Evolutionary conservation across 2,113 vertebrate genomes (phyloP), one percentile per base, ranked within the genome.

Genomic region (Micromys minutus): DNA sequence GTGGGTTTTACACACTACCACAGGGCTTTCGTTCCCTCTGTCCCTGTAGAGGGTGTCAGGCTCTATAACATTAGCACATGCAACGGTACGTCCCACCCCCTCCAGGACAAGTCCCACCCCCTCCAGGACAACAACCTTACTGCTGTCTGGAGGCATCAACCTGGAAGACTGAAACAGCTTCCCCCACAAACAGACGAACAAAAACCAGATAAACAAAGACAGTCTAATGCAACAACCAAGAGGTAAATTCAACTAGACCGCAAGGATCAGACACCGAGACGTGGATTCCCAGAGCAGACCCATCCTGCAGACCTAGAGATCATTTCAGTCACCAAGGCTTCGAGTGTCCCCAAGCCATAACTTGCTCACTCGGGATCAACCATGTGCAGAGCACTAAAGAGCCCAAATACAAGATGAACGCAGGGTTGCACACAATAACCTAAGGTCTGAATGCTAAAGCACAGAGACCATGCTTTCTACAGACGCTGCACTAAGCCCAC

Each of bases 381-480:
- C 12, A 1, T 4, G 85, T 57, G 39, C 77, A 26, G 3, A 34
- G 76, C 26, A 4, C 75, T 26, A 24, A n/a, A 36, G 42, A 39
- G n/a, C 39, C 10, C 4, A 15, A 36, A 34, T 6, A n/a, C n/a
- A 4, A 55, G 55, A 75, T 0, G 21, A 45, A 76, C n/a, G 10
- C 1, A 1, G 80, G 55, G 39, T 31, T 22, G 1, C 6, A 0
- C 1, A 8, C 19, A 1, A 1, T 22, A 26, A 6, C 0, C 63
- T 31, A 22, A 11, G 26, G 39, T 55, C n/a, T 75, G 52, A 19
- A 45, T 5, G 1, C n/a, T 31, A 36, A 83, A 19, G 8, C 6
- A 0, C 31, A 3, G 26, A 29, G 75, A 65, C 0, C 9, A 50
- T 5, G 8, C n/a, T n/a, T n/a, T n/a, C n/a, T n/a, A n/a, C n/a